Evolutionary conservation across 2,797 vertebrate genomes (phyloP), one percentile per base, ranked within the genome.

Genomic region (Poeciliopsis paucimaculata): DNA sequence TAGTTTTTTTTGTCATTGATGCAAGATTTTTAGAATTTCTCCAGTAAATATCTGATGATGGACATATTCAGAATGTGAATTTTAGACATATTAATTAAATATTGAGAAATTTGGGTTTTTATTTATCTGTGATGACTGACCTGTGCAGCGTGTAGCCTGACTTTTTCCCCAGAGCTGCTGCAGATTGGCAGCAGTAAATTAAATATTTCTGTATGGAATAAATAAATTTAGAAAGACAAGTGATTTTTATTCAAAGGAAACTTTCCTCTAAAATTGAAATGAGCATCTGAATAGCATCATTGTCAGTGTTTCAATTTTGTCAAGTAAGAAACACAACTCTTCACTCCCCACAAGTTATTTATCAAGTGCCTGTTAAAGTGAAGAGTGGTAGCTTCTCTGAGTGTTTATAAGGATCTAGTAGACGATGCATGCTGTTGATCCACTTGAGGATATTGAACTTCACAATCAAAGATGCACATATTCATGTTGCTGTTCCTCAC

Each of bases 371-470:
- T 36, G 76, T 72, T 75, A 91, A 87, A 16, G 31, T 81, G 31
- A n/a, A 81, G 70, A 73, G 55, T n/a, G 60, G 81, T 78, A 76
- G 77, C 80, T 88, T 77, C 72, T 79, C 75, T 79, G 43, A 72
- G 18, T 76, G 82, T 91, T 84, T 76, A 9, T 60, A 64, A 80
- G 46, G 26, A 77, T 60, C 66, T 77, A 49, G 84, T 84, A 80
- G 60, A 87, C 89, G 81, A 81, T 89, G 76, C 80, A 86, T 91
- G 77, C 84, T 78, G 70, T 79, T 57, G 78, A 81, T 1, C 15
- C 76, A 84, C 80, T 83, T 74, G 60, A 87, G 57, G 64, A 62
- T 75, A 82, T 82, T 39, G 57, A 84, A 81, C 79, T 83, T 80
- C 73, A 39, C 72, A 84, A 74, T 72, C 23, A 39, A 39, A 76